Conservation (phyloP, 2,113 vertebrate genomes). For the Actenoides hombroni region DNA sequence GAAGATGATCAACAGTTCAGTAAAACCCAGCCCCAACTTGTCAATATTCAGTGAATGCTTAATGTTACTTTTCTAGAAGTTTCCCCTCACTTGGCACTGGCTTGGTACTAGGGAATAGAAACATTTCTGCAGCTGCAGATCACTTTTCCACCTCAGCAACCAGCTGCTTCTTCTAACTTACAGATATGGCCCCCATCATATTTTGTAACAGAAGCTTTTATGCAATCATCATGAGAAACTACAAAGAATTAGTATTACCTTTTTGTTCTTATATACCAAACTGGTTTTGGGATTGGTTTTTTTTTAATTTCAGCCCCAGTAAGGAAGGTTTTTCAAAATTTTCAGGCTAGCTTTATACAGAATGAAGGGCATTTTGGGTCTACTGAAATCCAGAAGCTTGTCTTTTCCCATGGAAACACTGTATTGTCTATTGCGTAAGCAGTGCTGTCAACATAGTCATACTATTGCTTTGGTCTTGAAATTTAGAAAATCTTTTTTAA, state of each 20-base stretch:
- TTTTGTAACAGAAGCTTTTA: neutral
- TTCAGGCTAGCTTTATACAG: neutral
- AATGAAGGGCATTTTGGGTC: neutral
- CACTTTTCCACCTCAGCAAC: neutral
- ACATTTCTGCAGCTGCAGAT: neutral
- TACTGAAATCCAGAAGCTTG: neutral
- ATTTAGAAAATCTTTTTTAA: neutral
- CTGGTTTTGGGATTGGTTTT: neutral
- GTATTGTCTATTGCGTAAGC: neutral
- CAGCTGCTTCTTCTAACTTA: neutral
- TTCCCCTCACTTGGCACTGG: neutral
- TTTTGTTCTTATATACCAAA: neutral
- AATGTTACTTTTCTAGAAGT: neutral
- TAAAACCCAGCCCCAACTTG: neutral
- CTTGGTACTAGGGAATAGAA: neutral
- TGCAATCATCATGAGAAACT: neutral
- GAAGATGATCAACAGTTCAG: neutral
- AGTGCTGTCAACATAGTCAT: neutral
- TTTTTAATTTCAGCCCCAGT: neutral
- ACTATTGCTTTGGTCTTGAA: neutral
- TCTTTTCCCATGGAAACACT: neutral
- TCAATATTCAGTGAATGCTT: neutral
- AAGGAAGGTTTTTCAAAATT: neutral
- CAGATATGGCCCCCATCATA: neutral
- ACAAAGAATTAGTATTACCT: neutral